These are phyloP conservation scores for Chelon labrosus DNA, from an alignment of 2,797 vertebrate genomes.

Conservation along the genomic window DNA sequence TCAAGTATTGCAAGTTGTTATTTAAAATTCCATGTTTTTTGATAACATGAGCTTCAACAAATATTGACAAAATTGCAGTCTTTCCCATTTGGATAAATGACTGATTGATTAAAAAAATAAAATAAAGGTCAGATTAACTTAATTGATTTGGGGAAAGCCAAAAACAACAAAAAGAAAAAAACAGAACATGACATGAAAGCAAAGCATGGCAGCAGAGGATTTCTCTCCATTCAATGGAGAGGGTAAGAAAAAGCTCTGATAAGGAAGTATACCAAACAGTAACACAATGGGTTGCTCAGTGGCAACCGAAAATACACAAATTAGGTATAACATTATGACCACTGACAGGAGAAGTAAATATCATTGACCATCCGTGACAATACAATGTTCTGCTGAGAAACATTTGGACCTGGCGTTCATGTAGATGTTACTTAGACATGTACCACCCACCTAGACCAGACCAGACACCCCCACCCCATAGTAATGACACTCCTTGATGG, in stretches of 20 bases:
- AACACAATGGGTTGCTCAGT: constrained; percentile 26
- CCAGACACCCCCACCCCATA: no score
- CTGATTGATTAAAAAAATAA: no score
- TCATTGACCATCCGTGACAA: no score
- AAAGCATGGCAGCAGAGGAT: constrained; percentile 41
- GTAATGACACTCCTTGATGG: no score
- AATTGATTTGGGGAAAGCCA: constrained; percentile 28
- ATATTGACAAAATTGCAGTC: background rate
- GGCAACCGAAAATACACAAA: background rate
- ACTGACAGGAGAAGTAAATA: no score
- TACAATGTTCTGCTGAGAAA: no score
- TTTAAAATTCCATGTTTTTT: background rate
- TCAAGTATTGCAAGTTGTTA: background rate
- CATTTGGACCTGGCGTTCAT: no score
- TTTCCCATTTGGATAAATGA: background rate
- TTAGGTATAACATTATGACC: no score
- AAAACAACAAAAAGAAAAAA: constrained; percentile 4
- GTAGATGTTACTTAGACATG: no score
- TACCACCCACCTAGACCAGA: no score
- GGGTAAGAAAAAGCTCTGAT: constrained; percentile 31
- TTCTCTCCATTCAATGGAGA: constrained; percentile 36
- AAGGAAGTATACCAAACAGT: constrained; percentile 8
- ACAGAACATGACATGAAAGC: constrained; percentile 40
- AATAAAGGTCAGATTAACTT: no score
- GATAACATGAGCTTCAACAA: background rate